Conservation (phyloP, 1,140 invertebrate genomes). For the Camponotus pennsylvanicus region DNA sequence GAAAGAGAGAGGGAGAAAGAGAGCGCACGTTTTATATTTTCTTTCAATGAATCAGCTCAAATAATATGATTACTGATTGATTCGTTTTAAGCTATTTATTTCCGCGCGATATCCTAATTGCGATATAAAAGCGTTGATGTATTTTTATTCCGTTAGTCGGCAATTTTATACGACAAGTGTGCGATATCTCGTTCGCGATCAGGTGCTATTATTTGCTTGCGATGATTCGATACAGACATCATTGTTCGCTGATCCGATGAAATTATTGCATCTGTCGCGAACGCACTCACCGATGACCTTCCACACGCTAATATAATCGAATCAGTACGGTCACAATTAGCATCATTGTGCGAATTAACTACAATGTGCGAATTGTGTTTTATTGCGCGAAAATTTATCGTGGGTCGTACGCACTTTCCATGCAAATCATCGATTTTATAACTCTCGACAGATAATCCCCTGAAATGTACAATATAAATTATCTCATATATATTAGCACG, state of each 20-base stretch:
- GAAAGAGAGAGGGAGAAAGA: too few relatives aligned
- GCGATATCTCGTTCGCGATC: conserved; percentile 5
- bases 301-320: conserved; percentile 37
- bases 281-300: conserved; percentile 30
- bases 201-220: not conserved
- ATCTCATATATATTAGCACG: too few relatives aligned
- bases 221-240: conserved; percentile 29
- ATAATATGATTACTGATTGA: not conserved
- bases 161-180: conserved; percentile 20
- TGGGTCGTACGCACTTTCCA: not conserved
- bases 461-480: not conserved
- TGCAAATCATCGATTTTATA: conserved; percentile 27
- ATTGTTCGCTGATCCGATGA: conserved; percentile 40
- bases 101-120: not conserved
- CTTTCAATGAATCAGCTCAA: not conserved
- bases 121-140: not conserved
- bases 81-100: conserved; percentile 4
- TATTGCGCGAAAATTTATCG: conserved; percentile 31
- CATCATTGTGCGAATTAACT: conserved; percentile 56
- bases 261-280: conserved; percentile 46
- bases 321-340: conserved; percentile 51
- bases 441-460: not conserved
- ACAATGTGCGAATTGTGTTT: conserved; percentile 28
- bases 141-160: not conserved
- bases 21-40: not conserved